Evolutionary conservation across 2,113 vertebrate species (phyloP).

Genomic region (Antechinus flavipes): DNA sequence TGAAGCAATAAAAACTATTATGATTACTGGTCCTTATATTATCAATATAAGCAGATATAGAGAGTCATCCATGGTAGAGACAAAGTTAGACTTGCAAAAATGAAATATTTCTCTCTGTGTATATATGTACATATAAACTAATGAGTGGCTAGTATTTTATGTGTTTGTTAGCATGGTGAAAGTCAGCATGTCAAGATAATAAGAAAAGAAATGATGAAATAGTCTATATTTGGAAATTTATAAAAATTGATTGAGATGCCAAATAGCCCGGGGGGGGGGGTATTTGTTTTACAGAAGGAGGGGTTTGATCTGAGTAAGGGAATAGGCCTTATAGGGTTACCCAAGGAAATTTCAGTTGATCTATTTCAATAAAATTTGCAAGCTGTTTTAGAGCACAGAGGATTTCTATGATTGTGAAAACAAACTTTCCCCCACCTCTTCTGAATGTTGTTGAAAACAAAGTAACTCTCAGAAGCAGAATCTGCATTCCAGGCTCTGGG

Average conservation of each 20-base stretch:
- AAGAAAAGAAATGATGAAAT: constrained; percentile 3
- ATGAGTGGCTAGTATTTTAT: not conserved
- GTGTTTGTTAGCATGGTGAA: constrained; percentile 9
- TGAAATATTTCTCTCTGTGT: not conserved
- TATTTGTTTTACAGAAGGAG: not conserved
- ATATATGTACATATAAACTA: not conserved
- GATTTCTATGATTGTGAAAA: constrained; percentile 63
- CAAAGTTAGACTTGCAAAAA: not conserved
- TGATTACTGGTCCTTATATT: constrained; percentile 62
- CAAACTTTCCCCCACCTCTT: constrained; percentile 59
- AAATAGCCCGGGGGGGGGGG: not conserved
- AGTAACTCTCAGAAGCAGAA: constrained; percentile 80
- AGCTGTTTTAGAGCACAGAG: constrained; percentile 50
- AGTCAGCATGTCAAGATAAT: constrained; percentile 10
- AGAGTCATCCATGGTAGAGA: not conserved
- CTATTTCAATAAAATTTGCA: constrained; percentile 52
- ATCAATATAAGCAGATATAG: constrained; percentile 56
- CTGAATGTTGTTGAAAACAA: constrained; percentile 63
- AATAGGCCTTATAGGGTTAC: not conserved
- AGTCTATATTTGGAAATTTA: constrained; percentile 22
- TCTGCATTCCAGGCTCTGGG: constrained; percentile 84
- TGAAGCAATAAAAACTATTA: constrained; percentile 62
- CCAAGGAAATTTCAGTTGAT: constrained; percentile 38
- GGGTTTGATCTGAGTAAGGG: not conserved
- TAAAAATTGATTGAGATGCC: not conserved